Evolutionary conservation across 2,888 invertebrate genomes (phyloP), one percentile per base, ranked within the genome.

Genomic region (Chloromyia formosa): DNA sequence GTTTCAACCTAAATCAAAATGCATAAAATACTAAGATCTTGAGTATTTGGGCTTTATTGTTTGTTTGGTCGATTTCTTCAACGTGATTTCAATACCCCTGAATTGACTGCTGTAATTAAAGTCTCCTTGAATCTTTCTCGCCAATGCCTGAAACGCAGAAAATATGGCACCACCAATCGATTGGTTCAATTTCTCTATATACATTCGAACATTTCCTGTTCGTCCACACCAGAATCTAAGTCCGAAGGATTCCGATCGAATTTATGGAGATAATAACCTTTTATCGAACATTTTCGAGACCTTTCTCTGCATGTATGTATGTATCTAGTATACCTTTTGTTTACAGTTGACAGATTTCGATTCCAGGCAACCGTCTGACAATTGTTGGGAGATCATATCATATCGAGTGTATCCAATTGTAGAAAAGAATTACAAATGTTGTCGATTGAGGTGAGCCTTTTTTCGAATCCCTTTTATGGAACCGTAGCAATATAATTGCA

Each of bases 331-430:
- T 35, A 35, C 40, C 56, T 71, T 71, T 71, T 71, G 71, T 71
- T 71, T 71, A 58, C 40, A 71, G 23, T 71, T 71, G 58, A 71
- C 71, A 71, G 42, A 58, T n/a, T 16, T 58, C 42, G 40, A 71
- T 27, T 7, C n/a, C 54, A n/a, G 12, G 53, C 22, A 18, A 40
- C 20, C 49, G 22, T 42, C 18, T 14, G 27, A 16, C 58, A 18
- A 71, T 20, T 22, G 45, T 66, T 22, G 49, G 18, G 22, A 1
- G 23, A 53, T 16, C 14, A 16, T 53, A 12, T 49, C 58, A 71
- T 56, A 71, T 71, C 71, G 71, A 71, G 56, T 71, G 71, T 71
- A 58, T 56, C 71, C 56, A 71, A 71, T 71, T 22, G 56, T 40
- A 71, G 53, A 56, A 71, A 58, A 56, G 71, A 56, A 71, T 40